Evolutionary conservation across 2,113 vertebrate species (phyloP), one percentile per base, ranked within the genome.

Genomic region (Nibea coibor): DNA sequence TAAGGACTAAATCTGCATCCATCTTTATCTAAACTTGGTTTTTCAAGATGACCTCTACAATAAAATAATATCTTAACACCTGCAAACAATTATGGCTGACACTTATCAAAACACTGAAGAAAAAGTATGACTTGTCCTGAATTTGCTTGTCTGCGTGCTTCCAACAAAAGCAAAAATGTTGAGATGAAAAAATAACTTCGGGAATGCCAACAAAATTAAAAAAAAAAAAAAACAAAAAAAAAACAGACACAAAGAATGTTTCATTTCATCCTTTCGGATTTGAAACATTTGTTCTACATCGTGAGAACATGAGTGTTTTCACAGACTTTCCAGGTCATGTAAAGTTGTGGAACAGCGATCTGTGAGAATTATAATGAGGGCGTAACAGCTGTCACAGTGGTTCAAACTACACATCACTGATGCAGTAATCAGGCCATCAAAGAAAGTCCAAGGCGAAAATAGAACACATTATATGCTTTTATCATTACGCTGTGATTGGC

Each of bases 121-220:
- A 24, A 28, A 28, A 73, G 61, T 26, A 50, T 64, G 48, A 43
- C 16, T 19, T 17, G 24, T 22, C 43, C n/a, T 50, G n/a, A 43
- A 69, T 42, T 47, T 28, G 51, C 35, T 35, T 22, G 43, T 39
- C 31, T 42, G 2, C 39, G 35, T 2, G 2, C 35, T 8, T 80
- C 80, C 68, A 88, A 78, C 17, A 70, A 75, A 70, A 78, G 28
- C 45, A 78, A 53, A 22, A 63, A 16, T 2, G 19, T 1, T 28
- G 56, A 63, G 17, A 61, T 63, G 24, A 57, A 57, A 31, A 73
- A 77, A 72, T 45, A 69, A 14, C 42, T 0, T 20, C 24, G 56
- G 58, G 31, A 65, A 76, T 24, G 28, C 53, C 58, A 74, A 61
- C 17, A n/a, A 10, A 56, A 83, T 31, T n/a, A n/a, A n/a, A n/a